Evolutionary conservation across 2,113 vertebrate species (phyloP).

Genomic region (Neolamprologus tretocephalus): DNA sequence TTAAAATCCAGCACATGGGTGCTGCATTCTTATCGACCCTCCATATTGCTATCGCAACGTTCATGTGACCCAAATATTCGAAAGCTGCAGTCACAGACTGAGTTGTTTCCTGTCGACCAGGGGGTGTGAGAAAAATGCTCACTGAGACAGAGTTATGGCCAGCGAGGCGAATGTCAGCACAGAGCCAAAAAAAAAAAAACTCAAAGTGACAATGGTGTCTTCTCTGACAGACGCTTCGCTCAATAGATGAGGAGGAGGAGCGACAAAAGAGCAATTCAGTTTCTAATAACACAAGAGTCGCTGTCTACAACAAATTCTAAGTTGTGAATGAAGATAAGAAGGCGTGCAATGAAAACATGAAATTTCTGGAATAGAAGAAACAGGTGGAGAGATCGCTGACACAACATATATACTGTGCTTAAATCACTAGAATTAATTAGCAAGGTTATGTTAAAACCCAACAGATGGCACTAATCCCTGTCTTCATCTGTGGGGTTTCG

Average conservation of each 20-base stretch:
- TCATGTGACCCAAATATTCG: constrained; percentile 32
- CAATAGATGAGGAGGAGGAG: background rate
- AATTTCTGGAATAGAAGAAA: background rate
- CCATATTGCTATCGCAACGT: constrained; percentile 20
- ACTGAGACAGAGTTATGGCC: constrained; percentile 43
- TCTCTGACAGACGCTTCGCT: constrained; percentile 14
- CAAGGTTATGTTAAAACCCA: constrained; percentile 18
- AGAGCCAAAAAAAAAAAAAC: background rate
- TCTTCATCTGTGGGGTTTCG: background rate
- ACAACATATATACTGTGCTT: background rate
- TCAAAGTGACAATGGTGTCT: constrained; percentile 26
- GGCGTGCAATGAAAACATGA: background rate
- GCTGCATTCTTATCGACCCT: constrained; percentile 51
- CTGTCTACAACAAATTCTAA: constrained; percentile 22
- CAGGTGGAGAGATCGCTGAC: background rate
- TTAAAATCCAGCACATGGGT: constrained; percentile 30
- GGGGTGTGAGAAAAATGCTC: constrained; percentile 58
- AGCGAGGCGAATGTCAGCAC: constrained; percentile 28
- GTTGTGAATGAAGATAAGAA: constrained; percentile 20
- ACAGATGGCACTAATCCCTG: constrained; percentile 22
- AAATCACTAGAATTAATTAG: constrained; percentile 14
- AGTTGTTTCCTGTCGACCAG: constrained; percentile 41
- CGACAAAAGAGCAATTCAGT: constrained; percentile 51
- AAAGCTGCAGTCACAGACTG: background rate
- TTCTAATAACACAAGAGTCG: constrained; percentile 41